Evolutionary conservation across 2,888 invertebrate species (phyloP), one percentile per base, ranked within the genome.

Genomic region (Stenodera caucasica): DNA sequence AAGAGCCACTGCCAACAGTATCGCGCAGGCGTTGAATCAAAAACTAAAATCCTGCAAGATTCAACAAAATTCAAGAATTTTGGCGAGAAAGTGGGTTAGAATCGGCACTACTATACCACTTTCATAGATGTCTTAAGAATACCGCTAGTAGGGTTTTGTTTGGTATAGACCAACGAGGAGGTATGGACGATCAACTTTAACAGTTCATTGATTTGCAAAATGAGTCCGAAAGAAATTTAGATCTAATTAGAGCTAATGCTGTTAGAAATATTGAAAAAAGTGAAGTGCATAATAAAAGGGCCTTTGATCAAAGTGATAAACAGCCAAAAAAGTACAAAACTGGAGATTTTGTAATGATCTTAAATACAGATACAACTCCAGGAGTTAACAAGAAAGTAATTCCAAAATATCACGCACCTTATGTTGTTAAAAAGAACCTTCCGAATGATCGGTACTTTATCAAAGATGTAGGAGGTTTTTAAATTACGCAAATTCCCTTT

Each of bases 251-350:
- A 40, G 26, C n/a, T 29, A 51, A 62, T 37, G 64, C 67, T 30
- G 50, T 58, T 5, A 21, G 52, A 0, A 37, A 63, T 7, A 75
- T 72, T 7, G 37, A 55, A 5, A 63, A 64, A 30, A 55, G 8
- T 4, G 71, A 74, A 40, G n/a, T 53, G 2, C 66, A 68, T 33
- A 72, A 70, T 54, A 58, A 73, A 55, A 49, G 26, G 9, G 53
- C 66, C 52, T 72, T 65, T 61, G 64, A 76, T 59, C 67, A 65
- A 55, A 70, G 56, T 32, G 70, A 66, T 26, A 73, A 73, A 61
- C 37, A 32, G 23, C 57, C 67, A 0, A 23, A 49, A 8, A 35
- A 53, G 21, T 71, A 67, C 58, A 33, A 56, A n/a, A 21, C 54
- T 11, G 69, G 67, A 8, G 67, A 72, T 57, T 66, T 65, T 52